Evolutionary conservation across 1,140 invertebrate species (phyloP).

Genomic region (Drosophila equinoxialis): DNA sequence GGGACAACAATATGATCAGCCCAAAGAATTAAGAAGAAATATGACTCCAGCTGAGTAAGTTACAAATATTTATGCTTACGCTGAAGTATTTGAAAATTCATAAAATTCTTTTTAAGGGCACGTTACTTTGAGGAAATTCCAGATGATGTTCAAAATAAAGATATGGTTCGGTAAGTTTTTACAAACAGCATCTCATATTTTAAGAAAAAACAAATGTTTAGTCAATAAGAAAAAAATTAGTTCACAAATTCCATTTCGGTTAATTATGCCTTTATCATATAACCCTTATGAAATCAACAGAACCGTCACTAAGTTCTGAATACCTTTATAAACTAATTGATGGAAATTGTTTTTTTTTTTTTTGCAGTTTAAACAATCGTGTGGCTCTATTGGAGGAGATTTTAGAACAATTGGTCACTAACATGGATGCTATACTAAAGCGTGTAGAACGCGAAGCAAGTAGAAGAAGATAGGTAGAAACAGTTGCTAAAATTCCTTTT

Average conservation of each 20-base stretch:
- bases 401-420: conserved; percentile 63
- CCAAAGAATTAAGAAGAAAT: conserved; percentile 31
- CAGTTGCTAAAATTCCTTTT: not conserved
- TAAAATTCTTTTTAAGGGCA: conserved; percentile 23
- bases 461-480: conserved; percentile 14
- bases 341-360: not conserved
- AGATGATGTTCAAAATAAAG: conserved; percentile 36
- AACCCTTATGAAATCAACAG: too few species aligned
- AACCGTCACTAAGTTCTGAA: too few species aligned
- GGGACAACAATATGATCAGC: conserved; percentile 1
- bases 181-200: too few species aligned
- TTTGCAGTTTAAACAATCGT: conserved; percentile 61
- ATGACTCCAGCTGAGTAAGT: conserved; percentile 52
- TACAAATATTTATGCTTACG: not conserved
- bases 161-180: conserved; percentile 47
- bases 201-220: too few species aligned
- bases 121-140: conserved; percentile 61
- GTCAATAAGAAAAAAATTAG: too few species aligned
- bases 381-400: conserved; percentile 67
- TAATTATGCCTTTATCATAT: too few species aligned
- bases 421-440: conserved; percentile 70
- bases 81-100: not conserved
- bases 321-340: not conserved
- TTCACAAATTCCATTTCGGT: too few species aligned
- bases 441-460: conserved; percentile 51